Evolutionary conservation across 2,797 vertebrate species (phyloP), one percentile per base, ranked within the genome.

Genomic region (Gymnothorax javanicus): DNA sequence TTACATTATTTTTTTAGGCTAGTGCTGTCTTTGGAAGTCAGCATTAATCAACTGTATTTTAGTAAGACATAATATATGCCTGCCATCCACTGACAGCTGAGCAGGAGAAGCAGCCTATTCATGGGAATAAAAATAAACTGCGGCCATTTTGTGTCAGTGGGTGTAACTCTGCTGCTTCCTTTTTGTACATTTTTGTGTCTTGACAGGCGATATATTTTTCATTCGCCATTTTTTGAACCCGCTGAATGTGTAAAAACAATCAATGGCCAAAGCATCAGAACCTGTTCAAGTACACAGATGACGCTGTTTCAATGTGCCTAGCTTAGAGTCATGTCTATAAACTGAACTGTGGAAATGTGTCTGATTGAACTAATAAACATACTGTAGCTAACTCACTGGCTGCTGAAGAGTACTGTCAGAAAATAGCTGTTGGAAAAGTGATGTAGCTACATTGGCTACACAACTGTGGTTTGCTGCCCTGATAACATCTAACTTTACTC

Each of bases 51-150:
- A 59, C n/a, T 57, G 54, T 33, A 12, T 58, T 27, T 54, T 57
- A 59, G 23, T 20, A 58, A 83, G 77, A 81, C 77, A 54, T n/a
- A 81, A 81, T 81, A 54, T 79, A 54, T 52, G 52, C 54, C 75
- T 54, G 77, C 73, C 73, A 77, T 77, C 73, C 43, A 15, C 33
- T 77, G 11, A 43, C 7, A 77, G 73, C 77, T 1, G 77, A 81
- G 77, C 4, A 17, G 52, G 77, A 56, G 50, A 52, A 77, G 2
- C 6, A 6, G 52, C 73, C 73, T 50, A 7, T 77, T 12, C 50
- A 25, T 20, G 73, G 73, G 23, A 81, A 54, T 79, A 79, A 52
- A 79, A 50, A 81, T 9, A 81, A 81, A 81, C 77, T 7, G 7
- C 20, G n/a, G 77, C n/a, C 8, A 81, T 81, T 81, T 56, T 23